Evolutionary conservation across 2,797 vertebrate species (phyloP).

Genomic region (Pteronotus mesoamericanus): DNA sequence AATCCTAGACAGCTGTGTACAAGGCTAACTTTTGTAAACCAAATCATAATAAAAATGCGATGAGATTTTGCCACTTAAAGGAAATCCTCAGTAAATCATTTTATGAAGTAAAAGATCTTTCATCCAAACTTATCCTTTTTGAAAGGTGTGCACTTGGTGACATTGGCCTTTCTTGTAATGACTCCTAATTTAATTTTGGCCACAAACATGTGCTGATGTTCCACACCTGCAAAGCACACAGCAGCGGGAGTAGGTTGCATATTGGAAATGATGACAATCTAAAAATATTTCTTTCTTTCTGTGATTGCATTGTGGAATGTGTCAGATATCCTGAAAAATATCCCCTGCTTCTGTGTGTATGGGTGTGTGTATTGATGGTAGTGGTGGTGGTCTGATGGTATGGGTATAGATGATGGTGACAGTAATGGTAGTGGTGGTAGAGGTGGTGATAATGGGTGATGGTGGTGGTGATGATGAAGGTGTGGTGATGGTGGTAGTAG

Average conservation of each 20-base stretch:
- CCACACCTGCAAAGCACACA: background rate
- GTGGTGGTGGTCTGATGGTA: background rate
- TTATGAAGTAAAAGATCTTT: constrained; percentile 23
- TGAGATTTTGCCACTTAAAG: constrained; percentile 29
- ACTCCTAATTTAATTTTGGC: background rate
- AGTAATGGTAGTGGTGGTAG: background rate
- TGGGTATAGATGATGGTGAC: too few relatives aligned
- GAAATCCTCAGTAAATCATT: constrained; percentile 2
- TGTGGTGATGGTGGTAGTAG: background rate
- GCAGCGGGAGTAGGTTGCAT: background rate
- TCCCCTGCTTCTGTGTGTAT: background rate
- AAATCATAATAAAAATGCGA: constrained; percentile 9
- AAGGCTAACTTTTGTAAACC: constrained; percentile 43
- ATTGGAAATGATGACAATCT: background rate
- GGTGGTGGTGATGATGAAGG: too few relatives aligned
- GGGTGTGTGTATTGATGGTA: background rate
- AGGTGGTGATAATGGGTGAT: background rate
- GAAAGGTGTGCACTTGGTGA: background rate
- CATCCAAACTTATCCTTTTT: background rate
- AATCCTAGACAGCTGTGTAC: constrained; percentile 56
- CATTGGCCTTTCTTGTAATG: background rate
- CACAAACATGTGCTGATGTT: background rate
- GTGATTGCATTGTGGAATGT: background rate
- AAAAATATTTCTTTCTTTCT: background rate
- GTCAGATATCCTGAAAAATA: constrained; percentile 1